Evolutionary conservation across 2,888 invertebrate genomes (phyloP).

Genomic region (Boloria selene): DNA sequence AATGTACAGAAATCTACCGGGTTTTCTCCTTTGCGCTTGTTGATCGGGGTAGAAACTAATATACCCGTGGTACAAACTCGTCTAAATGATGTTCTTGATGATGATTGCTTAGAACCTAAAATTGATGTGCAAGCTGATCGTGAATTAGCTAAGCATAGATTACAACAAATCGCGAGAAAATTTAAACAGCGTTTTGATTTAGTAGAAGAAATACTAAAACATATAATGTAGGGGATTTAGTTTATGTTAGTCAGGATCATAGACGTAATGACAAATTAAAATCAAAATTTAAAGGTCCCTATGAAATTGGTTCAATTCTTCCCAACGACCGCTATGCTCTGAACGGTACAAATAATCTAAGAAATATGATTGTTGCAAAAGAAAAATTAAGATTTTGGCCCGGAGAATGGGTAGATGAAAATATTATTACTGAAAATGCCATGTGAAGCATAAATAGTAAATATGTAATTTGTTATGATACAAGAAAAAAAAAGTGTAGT

Average conservation of each 20-base stretch:
- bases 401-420: too few relatives aligned
- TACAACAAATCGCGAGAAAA: not conserved
- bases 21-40: conserved; percentile 8
- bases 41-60: conserved; percentile 4
- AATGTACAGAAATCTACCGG: conserved; percentile 7
- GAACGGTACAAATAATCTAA: conserved; percentile 21
- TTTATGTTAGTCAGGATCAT: conserved; percentile 25
- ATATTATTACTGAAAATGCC: too few relatives aligned
- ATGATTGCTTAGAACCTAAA: not conserved
- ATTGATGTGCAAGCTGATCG: conserved; percentile 16
- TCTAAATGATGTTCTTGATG: conserved; percentile 13
- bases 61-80: conserved; percentile 20
- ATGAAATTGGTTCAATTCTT: conserved; percentile 27
- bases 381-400: too few relatives aligned
- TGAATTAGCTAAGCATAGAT: conserved; percentile 8
- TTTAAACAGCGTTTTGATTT: conserved; percentile 16
- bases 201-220: conserved; percentile 4
- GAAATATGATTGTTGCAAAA: conserved; percentile 21
- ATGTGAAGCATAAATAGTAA: too few relatives aligned
- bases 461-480: too few relatives aligned
- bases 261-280: conserved; percentile 27
- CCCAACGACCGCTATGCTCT: conserved; percentile 25
- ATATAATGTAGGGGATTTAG: conserved; percentile 15
- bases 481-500: too few relatives aligned
- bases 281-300: conserved; percentile 35